Evolutionary conservation across 35 echinoderm and acorn worm genomes (phyloP).

Genomic region (Apostichopus japonicus): DNA sequence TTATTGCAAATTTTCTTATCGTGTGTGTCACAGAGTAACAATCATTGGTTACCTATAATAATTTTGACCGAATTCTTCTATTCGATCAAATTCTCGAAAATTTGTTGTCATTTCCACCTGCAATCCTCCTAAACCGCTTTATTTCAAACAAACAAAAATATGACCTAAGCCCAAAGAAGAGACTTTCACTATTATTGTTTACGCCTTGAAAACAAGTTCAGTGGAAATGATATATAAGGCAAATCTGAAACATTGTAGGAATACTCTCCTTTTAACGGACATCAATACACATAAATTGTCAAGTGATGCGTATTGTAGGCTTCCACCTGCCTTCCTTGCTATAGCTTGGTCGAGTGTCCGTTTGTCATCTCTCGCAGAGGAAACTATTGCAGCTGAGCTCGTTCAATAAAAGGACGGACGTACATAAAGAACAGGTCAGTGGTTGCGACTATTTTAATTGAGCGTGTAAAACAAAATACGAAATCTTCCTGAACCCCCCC

Average conservation of each 20-base stretch:
- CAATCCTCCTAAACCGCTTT: too few species aligned
- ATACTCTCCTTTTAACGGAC: too few species aligned
- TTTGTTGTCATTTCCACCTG: too few species aligned
- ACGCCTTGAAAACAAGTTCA: not conserved
- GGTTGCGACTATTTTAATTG: not conserved
- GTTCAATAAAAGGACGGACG: conserved; percentile 16
- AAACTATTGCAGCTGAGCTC: conserved; percentile 14
- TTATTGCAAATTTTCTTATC: too few species aligned
- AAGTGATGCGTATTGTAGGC: not conserved
- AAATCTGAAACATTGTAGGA: too few species aligned
- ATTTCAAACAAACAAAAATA: too few species aligned
- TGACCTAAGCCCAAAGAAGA: too few species aligned
- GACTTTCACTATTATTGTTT: not conserved
- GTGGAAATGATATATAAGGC: not conserved
- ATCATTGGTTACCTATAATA: too few species aligned
- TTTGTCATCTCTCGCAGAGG: not conserved
- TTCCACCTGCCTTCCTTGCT: conserved; percentile 3
- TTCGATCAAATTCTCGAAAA: too few species aligned
- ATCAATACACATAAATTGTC: not conserved
- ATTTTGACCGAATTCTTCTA: too few species aligned
- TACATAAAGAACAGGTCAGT: conserved; percentile 8
- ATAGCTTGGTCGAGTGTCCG: conserved; percentile 9
- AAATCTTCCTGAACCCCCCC: not conserved
- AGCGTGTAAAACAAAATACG: not conserved
- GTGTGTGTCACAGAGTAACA: too few species aligned